Evolutionary conservation across 2,113 vertebrate species (phyloP), one percentile per base, ranked within the genome.

Genomic region (Lathamus discolor): DNA sequence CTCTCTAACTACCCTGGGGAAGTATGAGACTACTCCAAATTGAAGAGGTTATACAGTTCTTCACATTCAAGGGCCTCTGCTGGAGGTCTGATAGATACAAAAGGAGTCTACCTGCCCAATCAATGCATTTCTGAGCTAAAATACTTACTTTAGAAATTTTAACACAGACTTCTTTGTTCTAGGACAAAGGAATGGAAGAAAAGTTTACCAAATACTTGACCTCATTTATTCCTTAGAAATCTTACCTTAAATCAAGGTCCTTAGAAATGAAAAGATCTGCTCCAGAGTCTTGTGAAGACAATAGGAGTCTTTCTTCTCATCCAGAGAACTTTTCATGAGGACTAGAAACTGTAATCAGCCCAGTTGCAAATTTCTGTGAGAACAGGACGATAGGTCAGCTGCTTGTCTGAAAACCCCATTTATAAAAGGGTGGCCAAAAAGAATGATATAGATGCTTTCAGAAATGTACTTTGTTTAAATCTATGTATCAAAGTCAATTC

Each of bases 381-480:
- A 89, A 62, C 3, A 29, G 29, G 13, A 16, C 17, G 85, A 27
- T 44, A 84, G 14, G 35, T 72, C 35, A 64, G 13, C 44, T 80
- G 7, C 59, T 57, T 83, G 18, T 74, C 35, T 61, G 33, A 77
- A 86, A 22, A 88, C 10, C 8, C 2, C 13, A 35, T 23, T 75
- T 83, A 37, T 61, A 68, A 81, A 83, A 81, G 12, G 9, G 4
- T 28, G 8, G 4, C 4, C 41, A 15, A 51, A 91, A 66, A 43
- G 20, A 86, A 48, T 28, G 2, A 19, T 20, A 61, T 1, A 51
- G 12, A 37, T 51, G 29, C 35, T 83, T 95, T 85, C 78, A 87
- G 86, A 92, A 84, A 80, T 72, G 41, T 83, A 55, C 70, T 90
- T 96, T 54, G 63, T 67, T 93, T 75, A 94, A 96, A 63, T 39